Evolutionary conservation across 2,888 invertebrate species (phyloP).

Genomic region (Ichneumon xanthorius): DNA sequence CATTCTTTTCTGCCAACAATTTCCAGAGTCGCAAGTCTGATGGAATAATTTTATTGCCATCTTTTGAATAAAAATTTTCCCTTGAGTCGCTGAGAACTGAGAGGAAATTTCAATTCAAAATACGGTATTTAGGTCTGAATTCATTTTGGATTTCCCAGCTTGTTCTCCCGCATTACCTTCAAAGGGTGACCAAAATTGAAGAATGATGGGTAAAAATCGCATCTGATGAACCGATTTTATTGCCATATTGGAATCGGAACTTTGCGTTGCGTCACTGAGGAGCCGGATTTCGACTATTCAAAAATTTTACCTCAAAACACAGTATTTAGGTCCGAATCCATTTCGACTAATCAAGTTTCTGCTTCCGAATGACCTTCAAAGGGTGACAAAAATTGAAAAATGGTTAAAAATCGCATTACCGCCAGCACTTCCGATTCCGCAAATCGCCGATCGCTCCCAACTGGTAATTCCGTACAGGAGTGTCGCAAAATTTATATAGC

Average conservation of each 20-base stretch:
- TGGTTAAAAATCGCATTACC: too few relatives aligned
- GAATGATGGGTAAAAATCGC: too few relatives aligned
- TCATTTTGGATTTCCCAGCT: too few relatives aligned
- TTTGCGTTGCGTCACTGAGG: neutral
- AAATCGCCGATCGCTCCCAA: too few relatives aligned
- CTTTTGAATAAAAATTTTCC: too few relatives aligned
- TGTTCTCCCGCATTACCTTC: too few relatives aligned
- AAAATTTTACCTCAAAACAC: neutral
- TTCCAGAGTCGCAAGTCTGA: neutral
- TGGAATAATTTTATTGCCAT: too few relatives aligned
- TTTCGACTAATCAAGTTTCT: neutral
- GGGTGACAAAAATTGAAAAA: neutral
- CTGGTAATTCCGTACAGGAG: neutral
- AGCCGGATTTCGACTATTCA: neutral
- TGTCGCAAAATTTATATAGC: slow-evolving; percentile 39
- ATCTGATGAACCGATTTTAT: neutral
- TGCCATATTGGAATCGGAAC: neutral
- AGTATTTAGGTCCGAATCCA: neutral
- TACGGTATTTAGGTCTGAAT: too few relatives aligned
- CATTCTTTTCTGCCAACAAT: neutral
- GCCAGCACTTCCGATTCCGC: too few relatives aligned
- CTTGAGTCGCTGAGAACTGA: too few relatives aligned
- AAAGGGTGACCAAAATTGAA: too few relatives aligned
- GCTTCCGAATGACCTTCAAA: neutral
- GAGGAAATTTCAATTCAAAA: too few relatives aligned